phyloP scores from a whole-genome alignment of 1,140 invertebrate species.

The Probaryconus sp. region DNA sequence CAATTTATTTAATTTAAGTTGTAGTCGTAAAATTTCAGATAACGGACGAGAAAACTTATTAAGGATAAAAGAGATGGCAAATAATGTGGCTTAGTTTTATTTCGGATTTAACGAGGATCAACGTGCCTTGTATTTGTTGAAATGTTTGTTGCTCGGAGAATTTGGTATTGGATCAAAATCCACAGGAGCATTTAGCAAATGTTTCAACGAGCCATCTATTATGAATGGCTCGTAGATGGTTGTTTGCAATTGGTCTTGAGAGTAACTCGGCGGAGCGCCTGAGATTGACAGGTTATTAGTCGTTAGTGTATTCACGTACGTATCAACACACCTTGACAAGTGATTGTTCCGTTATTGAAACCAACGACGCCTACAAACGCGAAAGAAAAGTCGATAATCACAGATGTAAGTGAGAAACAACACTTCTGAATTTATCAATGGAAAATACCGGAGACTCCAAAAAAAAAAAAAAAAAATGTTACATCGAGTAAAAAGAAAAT shows the following conservation, averaged over 20 bases:
- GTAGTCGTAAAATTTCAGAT: too few relatives aligned
- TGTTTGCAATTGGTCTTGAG: slow-evolving; percentile 53
- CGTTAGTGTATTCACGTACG: slow-evolving; percentile 52
- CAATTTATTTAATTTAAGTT: too few relatives aligned
- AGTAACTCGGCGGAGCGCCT: slow-evolving; percentile 24
- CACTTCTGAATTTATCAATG: slow-evolving; percentile 32
- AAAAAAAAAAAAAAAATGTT: slow-evolving; percentile 1
- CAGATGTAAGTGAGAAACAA: slow-evolving; percentile 3
- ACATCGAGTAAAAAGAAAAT: background rate
- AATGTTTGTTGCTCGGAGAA: too few relatives aligned
- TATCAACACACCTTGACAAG: slow-evolving; percentile 56
- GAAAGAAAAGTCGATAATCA: slow-evolving; percentile 45
- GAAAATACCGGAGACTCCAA: slow-evolving; percentile 1
- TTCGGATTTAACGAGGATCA: too few relatives aligned
- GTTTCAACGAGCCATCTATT: slow-evolving; percentile 46
- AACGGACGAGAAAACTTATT: too few relatives aligned
- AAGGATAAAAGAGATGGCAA: too few relatives aligned
- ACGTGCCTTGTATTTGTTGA: too few relatives aligned
- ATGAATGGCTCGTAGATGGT: slow-evolving; percentile 45
- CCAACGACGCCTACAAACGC: slow-evolving; percentile 2
- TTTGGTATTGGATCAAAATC: too few relatives aligned
- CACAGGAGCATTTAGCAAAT: slow-evolving; percentile 29
- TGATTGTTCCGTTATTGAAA: slow-evolving; percentile 55
- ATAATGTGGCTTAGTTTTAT: too few relatives aligned
- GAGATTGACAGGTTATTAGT: slow-evolving; percentile 58